Base-by-base conservation (phyloP, 2,888 invertebrate genomes). In the Caenorhabditis sulstoni region DNA sequence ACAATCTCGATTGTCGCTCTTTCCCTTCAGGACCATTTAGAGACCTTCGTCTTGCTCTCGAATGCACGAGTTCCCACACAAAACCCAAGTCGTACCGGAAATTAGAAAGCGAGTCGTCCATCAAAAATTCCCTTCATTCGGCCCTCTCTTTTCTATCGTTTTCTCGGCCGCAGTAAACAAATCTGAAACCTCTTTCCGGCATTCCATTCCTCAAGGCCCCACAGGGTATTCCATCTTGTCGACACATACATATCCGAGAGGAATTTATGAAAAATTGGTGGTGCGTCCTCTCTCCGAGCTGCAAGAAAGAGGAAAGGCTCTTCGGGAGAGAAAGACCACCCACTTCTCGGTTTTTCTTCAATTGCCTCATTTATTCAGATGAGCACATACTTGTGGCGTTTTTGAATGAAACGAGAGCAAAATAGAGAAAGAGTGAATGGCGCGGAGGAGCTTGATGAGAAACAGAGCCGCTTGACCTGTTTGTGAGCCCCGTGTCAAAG, bases 301-400 rank as follows among this genome's bases (percentile, higher is more conserved):
- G 29, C 29, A 29, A 29, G 29, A 3, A 29, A 29, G 29, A 29
- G 29, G 7, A 29, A 29, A 29, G 29, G 29, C 29, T 29, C 29
- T 29, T 29, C 29, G 4, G 4, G 29, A 29, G 29, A 29, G 29
- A 29, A 41, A 41, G 12, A 49, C 59, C 23, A 49, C 41, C 39
- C 57, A 49, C 47, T 61, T 68, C 52, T 18, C 41, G 18, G n/a
- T 12, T 52, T 44, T 58, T 68, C 47, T 47, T 70, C 70, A 62
- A 70, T 70, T 62, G 70, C 70, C 47, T 70, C 70, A 70, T 70
- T 70, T 55, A 70, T 70, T 62, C 23, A 62, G 70, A 70, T 70
- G 70, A 70, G 70, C 70, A 70, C 70, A 70, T 70, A 55, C 62
- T 70, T 70, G 61, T 41, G 53, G 47, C 50, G 45, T 47, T 66